Evolutionary conservation across 1,140 invertebrate species (phyloP).

Genomic region (Nixonia krombeini): DNA sequence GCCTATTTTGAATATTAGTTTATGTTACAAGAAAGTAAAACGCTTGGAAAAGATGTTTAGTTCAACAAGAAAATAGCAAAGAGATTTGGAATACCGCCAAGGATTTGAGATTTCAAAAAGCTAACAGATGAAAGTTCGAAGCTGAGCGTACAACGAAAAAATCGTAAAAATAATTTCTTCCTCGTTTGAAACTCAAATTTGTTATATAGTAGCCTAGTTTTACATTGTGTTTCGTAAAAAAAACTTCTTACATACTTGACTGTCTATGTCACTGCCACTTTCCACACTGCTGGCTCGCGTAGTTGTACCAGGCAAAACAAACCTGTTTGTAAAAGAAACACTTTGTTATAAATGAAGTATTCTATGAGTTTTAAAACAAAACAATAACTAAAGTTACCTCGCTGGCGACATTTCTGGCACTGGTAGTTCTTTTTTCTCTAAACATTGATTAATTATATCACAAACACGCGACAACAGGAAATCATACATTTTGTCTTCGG

Average conservation of each 20-base stretch:
- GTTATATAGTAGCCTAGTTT: conserved; percentile 1
- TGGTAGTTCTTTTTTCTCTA: conserved; percentile 77
- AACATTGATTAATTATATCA: conserved; percentile 76
- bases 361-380: too few species aligned
- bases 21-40: neutral
- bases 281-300: conserved; percentile 58
- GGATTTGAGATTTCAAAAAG: too few species aligned
- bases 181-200: neutral
- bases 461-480: conserved; percentile 75
- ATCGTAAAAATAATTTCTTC: neutral
- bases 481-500: conserved; percentile 78
- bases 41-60: neutral
- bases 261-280: conserved; percentile 63
- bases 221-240: conserved; percentile 8
- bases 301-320: conserved; percentile 54
- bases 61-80: neutral
- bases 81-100: too few species aligned
- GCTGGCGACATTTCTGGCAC: conserved; percentile 73
- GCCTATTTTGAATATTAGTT: conserved; percentile 32
- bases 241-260: too few species aligned
- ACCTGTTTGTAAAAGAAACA: conserved; percentile 49
- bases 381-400: too few species aligned
- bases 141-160: neutral
- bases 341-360: too few species aligned
- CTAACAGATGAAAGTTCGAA: too few species aligned